Percentiles rank a stretch among this genome's conserved stretches.
Conservation (phyloP, 2,797 vertebrate genomes). For the Limnodromus scolopaceus region DNA sequence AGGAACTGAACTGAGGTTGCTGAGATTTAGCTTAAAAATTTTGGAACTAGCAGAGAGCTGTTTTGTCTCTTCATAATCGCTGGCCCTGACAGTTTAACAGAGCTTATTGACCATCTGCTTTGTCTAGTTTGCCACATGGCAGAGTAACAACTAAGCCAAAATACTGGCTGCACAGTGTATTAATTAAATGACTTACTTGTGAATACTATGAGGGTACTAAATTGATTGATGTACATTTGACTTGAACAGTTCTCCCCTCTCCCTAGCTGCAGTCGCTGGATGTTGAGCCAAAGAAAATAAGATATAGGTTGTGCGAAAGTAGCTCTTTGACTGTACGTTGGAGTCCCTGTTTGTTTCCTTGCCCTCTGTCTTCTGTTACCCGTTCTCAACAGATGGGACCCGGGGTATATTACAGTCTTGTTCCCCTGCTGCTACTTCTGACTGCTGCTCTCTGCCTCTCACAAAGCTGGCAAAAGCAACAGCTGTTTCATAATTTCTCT, state of each 20-base stretch:
- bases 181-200: constrained; percentile 34
- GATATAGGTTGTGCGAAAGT: neutral
- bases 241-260: neutral
- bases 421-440: constrained; percentile 44
- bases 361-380: neutral
- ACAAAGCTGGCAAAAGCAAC: constrained; percentile 45
- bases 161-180: constrained; percentile 36
- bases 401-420: neutral
- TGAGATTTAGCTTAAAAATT: constrained; percentile 39
- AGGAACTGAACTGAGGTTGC: neutral
- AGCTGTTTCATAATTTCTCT: constrained; percentile 45
- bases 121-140: constrained; percentile 74
- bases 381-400: constrained; percentile 45
- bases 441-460: constrained; percentile 33
- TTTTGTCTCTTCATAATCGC: constrained; percentile 36
- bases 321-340: neutral
- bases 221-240: neutral
- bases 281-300: neutral
- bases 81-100: constrained; percentile 63
- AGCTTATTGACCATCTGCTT: constrained; percentile 75
- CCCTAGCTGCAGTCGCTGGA: neutral
- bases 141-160: constrained; percentile 56
- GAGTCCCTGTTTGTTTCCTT: neutral
- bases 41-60: constrained; percentile 12
- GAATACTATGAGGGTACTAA: neutral